Evolutionary conservation across 1,140 invertebrate species (phyloP).

Genomic region (Monomorium pharaonis): DNA sequence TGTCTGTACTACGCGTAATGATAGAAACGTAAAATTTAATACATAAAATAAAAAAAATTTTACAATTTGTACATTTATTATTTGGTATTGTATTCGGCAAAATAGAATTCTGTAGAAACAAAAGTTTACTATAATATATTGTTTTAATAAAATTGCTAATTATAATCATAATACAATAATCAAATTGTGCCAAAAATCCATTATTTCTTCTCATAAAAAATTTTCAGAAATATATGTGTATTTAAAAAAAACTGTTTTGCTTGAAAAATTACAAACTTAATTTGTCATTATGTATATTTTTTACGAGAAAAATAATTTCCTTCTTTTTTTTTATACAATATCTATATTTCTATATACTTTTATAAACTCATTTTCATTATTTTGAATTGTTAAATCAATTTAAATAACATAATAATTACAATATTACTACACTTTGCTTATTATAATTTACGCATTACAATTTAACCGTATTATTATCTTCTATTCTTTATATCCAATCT

Average conservation of each 20-base stretch:
- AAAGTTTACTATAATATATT: conserved; percentile 5
- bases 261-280: background rate
- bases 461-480: background rate
- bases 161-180: background rate
- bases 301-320: background rate
- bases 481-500: background rate
- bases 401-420: background rate
- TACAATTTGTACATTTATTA: background rate
- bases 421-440: background rate
- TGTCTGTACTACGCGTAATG: conserved; percentile 65
- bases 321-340: background rate
- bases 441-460: background rate
- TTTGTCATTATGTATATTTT: background rate
- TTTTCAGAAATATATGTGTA: background rate
- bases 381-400: background rate
- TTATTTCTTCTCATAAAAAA: background rate
- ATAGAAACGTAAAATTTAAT: conserved; percentile 29
- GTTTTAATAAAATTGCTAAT: conserved; percentile 31
- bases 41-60: background rate
- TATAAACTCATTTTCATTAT: background rate
- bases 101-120: background rate
- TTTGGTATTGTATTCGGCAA: background rate
- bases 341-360: background rate
- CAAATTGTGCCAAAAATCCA: background rate
- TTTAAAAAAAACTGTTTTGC: background rate